A percentile compares a stretch with the other conserved stretches of the same genome.
phyloP scores from a whole-genome alignment of 1,140 invertebrate species.

The Holotrichia oblita region DNA sequence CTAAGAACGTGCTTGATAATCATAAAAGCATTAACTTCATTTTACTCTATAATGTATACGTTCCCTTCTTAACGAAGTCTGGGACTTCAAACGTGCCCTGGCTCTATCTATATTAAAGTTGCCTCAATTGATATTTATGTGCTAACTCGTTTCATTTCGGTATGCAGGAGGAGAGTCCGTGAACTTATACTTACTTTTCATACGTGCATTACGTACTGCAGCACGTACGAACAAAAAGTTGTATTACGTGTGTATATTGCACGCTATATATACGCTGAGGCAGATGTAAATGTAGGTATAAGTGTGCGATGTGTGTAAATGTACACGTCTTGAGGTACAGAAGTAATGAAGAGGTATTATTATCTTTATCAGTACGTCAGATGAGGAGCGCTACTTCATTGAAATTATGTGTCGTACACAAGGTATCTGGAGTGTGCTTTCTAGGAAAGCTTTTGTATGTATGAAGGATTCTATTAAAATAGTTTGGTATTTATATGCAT shows the following conservation, averaged over 20 bases:
- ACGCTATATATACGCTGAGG: background rate
- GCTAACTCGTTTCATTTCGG: conserved; percentile 8
- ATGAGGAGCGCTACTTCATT: background rate
- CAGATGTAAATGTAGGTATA: conserved; percentile 13
- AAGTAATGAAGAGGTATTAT: conserved; percentile 14
- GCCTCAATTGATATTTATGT: conserved; percentile 16
- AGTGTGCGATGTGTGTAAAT: conserved; percentile 6
- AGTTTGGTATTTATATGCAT: background rate
- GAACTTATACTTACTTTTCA: conserved; percentile 10
- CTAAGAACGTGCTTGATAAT: background rate
- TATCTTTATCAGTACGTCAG: conserved; percentile 6
- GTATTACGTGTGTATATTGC: background rate
- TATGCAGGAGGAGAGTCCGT: background rate
- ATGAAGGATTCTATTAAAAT: background rate
- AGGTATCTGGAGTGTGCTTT: no score
- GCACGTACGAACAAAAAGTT: background rate
- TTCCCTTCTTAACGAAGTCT: conserved; percentile 11
- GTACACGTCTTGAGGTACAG: background rate
- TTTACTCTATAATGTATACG: background rate
- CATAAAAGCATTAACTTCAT: conserved; percentile 8
- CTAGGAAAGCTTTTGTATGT: no score
- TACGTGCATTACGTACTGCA: background rate
- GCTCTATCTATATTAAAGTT: conserved; percentile 12
- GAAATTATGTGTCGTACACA: conserved; percentile 1
- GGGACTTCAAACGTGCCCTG: conserved; percentile 10